Base-by-base conservation (phyloP, 2,888 invertebrate species). In the Tethea ocularis region DNA sequence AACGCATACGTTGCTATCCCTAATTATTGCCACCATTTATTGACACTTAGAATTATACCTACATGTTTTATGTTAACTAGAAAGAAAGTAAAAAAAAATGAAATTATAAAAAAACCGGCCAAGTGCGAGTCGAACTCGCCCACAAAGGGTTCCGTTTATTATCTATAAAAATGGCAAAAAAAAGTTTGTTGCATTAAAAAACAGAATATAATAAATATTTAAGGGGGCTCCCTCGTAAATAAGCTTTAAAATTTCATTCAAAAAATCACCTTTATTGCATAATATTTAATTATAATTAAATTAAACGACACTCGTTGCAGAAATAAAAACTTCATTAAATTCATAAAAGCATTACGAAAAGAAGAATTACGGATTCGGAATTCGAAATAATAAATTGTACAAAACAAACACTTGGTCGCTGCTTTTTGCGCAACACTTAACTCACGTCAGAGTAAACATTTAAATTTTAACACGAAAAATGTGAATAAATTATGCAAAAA, bases 401-500 rank as follows among this genome's bases (percentile, higher is more conserved):
- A 46, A 46, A 46, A 46, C 46, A 46, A 41, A 4, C 41, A 17
- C 41, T 41, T 41, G n/a, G n/a, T 41, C 41, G 10, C 41, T 41
- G n/a, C 7, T 17, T 17, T 46, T 15, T 46, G 20, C 58, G 22
- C 56, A 7, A 59, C 63, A 63, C 64, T 68, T 57, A 62, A 60
- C 71, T 65, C 60, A 61, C 52, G 54, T 58, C 62, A 15, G 20
- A 5, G 61, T 64, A 62, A 69, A 76, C 69, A 76, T 69, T 68
- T 63, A 69, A 63, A 73, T 70, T 38, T n/a, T n/a, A 38, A 38
- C 38, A 38, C 38, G 38, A 74, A 70, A 72, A 67, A 69, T 72
- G 68, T 75, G 68, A 78, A 77, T 77, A 76, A n/a, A 75, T 78
- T 78, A 75, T 72, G 74, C 68, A 63, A 57, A 64, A 63, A 66